Percentiles rank a stretch among this genome's conserved stretches.
These are phyloP conservation scores for Temnothorax ravouxi DNA, from an alignment of 2,888 invertebrate genomes.

Conservation along the genomic window DNA sequence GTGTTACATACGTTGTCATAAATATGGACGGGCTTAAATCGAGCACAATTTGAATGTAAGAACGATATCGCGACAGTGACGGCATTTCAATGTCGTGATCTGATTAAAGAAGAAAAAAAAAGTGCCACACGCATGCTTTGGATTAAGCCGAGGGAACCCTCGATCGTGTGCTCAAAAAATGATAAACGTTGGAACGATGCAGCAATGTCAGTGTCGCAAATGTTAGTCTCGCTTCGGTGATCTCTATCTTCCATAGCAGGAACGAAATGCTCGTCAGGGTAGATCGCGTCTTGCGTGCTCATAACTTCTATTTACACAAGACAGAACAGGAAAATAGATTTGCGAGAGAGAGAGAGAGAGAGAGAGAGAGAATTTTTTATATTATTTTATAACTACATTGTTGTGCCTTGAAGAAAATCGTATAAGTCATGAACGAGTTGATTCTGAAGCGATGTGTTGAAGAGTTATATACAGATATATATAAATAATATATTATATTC, in stretches of 20 bases:
- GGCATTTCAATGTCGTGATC: conserved; percentile 74
- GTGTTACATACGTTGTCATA: conserved; percentile 27
- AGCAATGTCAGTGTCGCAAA: conserved; percentile 28
- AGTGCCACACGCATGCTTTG: conserved; percentile 49
- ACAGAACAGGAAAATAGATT: conserved; percentile 11
- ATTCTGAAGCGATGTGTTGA: not conserved
- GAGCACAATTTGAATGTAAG: conserved; percentile 56
- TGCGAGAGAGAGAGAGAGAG: not conserved
- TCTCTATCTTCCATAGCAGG: conserved; percentile 12
- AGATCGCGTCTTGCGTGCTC: conserved; percentile 28
- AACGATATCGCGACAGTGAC: conserved; percentile 66
- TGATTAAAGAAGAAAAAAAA: conserved; percentile 67
- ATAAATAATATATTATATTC: not conserved
- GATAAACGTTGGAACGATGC: conserved; percentile 44
- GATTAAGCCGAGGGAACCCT: conserved; percentile 32
- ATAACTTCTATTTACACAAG: conserved; percentile 45
- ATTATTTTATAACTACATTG: conserved; percentile 3
- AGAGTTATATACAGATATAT: not conserved
- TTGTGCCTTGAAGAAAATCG: not conserved
- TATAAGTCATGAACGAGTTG: not conserved
- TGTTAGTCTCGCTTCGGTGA: conserved; percentile 61
- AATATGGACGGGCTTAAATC: conserved; percentile 59
- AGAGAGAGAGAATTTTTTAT: not conserved
- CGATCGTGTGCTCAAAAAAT: conserved; percentile 26
- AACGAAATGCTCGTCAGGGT: conserved; percentile 23